These are phyloP conservation scores for Myrmophylax atrothorax DNA, from an alignment of 2,113 vertebrate genomes.

Conservation along the genomic window DNA sequence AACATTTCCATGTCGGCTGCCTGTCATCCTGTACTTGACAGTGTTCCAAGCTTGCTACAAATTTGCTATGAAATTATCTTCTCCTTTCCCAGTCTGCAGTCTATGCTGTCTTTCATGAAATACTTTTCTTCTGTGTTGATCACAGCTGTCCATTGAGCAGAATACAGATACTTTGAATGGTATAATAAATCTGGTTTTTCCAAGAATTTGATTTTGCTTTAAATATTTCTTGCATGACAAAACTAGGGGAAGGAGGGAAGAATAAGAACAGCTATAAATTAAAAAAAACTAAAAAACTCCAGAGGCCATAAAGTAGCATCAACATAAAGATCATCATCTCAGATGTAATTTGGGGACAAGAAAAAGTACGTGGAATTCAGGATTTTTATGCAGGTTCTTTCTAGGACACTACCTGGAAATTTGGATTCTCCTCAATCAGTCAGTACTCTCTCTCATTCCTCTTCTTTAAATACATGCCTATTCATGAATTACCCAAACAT, in stretches of 20 bases:
- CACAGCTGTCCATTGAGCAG: slow-evolving; percentile 35
- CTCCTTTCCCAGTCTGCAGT: neutral
- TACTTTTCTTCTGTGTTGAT: neutral
- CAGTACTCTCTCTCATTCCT: neutral
- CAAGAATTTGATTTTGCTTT: slow-evolving; percentile 20
- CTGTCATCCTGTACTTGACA: neutral
- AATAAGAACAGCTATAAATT: slow-evolving; percentile 31
- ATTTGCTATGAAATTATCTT: neutral
- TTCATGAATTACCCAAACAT: neutral
- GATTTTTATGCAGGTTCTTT: neutral
- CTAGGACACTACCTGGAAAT: neutral
- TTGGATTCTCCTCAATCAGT: neutral
- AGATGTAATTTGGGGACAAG: neutral
- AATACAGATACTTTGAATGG: slow-evolving; percentile 9
- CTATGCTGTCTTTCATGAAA: neutral
- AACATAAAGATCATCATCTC: neutral
- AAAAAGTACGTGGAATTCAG: neutral
- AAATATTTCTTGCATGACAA: slow-evolving; percentile 63
- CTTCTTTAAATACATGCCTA: neutral
- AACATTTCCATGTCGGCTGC: neutral
- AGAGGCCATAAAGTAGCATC: neutral
- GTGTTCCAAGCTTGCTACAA: neutral
- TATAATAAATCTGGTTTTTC: slow-evolving; percentile 25
- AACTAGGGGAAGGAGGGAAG: neutral
- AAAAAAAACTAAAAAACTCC: neutral